Evolutionary conservation across 2,888 invertebrate genomes (phyloP), one percentile per base, ranked within the genome.

Genomic region (Drosophila acutilabella): DNA sequence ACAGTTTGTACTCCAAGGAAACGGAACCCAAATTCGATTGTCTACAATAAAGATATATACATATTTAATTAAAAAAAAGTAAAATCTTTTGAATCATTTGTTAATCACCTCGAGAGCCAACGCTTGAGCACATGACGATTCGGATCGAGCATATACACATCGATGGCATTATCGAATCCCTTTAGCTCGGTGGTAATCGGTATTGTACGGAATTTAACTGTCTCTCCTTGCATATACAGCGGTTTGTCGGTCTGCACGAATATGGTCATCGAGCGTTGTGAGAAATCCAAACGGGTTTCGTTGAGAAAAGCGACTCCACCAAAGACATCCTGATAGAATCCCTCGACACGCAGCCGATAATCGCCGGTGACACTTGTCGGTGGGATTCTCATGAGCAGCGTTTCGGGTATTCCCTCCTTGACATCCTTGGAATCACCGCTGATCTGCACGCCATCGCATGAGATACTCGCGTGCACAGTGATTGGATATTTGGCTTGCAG

Each of bases 211-310:
- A 99, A 98, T 62, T 95, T 94, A 1, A 98, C 97, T 94, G 94
- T 96, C 92, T 98, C 97, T 5, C 96, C 96, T 92, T 98, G 98
- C 95, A 96, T 98, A 90, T 99, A 99, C 5, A 98, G 95, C 0
- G 98, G 98, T 90, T 98, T 98, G 91, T 98, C 98, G 86, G 97
- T 95, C 92, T 98, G 98, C 78, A 99, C 96, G 91, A 98, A 98
- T 73, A 98, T 97, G 0, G 98, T 98, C 96, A 98, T 97, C 52
- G 98, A 97, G 41, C 98, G 94, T 82, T 96, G 96, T 0, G 97
- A 97, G 93, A 98, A 99, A 1, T 94, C 93, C 13, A 99, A 93
- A 65, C 95, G 93, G 0, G 98, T 97, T 91, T 98, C 98, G 89
- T 99, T 98, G 47, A 95, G 93, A 92, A 99, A 99, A 0, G 98